These are phyloP conservation scores for Neodiprion virginianus DNA, from an alignment of 1,140 invertebrate genomes.

Conservation along the genomic window DNA sequence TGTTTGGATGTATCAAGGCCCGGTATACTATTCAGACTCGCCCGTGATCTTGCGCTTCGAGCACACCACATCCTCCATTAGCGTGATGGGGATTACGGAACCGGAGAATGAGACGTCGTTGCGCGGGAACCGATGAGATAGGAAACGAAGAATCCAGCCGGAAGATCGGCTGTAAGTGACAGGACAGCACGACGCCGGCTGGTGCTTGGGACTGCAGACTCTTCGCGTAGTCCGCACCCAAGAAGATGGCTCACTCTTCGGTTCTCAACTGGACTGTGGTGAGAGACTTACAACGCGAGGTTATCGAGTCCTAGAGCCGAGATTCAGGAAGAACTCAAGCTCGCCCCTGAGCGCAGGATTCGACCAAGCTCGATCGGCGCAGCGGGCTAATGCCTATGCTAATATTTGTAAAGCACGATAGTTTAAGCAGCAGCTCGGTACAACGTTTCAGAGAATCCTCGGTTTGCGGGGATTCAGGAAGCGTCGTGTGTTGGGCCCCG, in stretches of 20 bases:
- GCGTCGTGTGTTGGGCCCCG: not conserved
- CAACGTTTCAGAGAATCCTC: not conserved
- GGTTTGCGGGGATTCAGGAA: not conserved
- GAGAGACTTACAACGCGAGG: not conserved
- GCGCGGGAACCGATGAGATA: not conserved
- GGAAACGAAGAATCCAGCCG: conserved; percentile 1
- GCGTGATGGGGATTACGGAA: not conserved
- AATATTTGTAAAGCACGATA: not conserved
- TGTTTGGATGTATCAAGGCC: not conserved
- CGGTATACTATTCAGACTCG: not conserved
- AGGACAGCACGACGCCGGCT: not conserved
- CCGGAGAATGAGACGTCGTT: not conserved
- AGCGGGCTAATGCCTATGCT: not conserved
- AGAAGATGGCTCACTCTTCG: conserved; percentile 1
- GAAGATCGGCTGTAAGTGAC: conserved; percentile 1
- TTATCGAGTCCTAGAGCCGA: not conserved
- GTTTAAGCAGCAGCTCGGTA: not conserved
- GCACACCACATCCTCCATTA: not conserved
- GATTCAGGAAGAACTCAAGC: no score
- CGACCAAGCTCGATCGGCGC: not conserved
- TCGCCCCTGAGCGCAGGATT: not conserved
- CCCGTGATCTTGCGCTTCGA: not conserved
- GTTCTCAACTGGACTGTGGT: not conserved
- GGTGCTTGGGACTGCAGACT: not conserved
- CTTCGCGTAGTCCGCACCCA: conserved; percentile 4